Evolutionary conservation across 1,140 invertebrate genomes (phyloP).

Genomic region (Neelides sp.): DNA sequence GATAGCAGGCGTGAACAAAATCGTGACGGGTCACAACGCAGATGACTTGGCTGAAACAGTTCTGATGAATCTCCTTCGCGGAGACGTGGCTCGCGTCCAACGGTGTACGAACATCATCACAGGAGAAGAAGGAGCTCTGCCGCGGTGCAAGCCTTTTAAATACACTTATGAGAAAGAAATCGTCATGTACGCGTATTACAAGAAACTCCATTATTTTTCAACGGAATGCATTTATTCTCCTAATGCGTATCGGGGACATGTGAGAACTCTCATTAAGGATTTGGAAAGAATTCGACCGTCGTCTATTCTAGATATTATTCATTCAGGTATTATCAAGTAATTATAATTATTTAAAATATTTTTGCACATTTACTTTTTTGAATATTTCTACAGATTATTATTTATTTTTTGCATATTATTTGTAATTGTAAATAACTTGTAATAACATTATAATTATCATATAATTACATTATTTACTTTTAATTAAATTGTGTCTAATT

Average conservation of each 20-base stretch:
- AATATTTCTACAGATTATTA: constrained; percentile 5
- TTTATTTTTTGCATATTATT: neutral
- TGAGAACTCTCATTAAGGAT: constrained; percentile 84
- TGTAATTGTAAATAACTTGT: neutral
- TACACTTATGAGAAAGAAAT: constrained; percentile 99
- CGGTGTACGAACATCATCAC: constrained; percentile 81
- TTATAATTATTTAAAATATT: neutral
- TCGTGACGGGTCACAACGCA: constrained; percentile 98
- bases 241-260: constrained; percentile 93
- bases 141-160: constrained; percentile 92
- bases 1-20: constrained; percentile 72
- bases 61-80: constrained; percentile 92
- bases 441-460: too few relatives aligned
- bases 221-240: constrained; percentile 98
- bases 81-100: constrained; percentile 84
- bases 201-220: constrained; percentile 95
- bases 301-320: constrained; percentile 95
- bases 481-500: constrained; percentile 13
- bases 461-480: constrained; percentile 3
- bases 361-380: constrained; percentile 3
- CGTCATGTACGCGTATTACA: constrained; percentile 98
- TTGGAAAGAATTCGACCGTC: constrained; percentile 84
- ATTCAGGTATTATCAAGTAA: constrained; percentile 65
- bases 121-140: constrained; percentile 71
- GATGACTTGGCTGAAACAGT: constrained; percentile 99